phyloP scores from a whole-genome alignment of 2,113 vertebrate genomes.

The Corythornis madagascariensis region DNA sequence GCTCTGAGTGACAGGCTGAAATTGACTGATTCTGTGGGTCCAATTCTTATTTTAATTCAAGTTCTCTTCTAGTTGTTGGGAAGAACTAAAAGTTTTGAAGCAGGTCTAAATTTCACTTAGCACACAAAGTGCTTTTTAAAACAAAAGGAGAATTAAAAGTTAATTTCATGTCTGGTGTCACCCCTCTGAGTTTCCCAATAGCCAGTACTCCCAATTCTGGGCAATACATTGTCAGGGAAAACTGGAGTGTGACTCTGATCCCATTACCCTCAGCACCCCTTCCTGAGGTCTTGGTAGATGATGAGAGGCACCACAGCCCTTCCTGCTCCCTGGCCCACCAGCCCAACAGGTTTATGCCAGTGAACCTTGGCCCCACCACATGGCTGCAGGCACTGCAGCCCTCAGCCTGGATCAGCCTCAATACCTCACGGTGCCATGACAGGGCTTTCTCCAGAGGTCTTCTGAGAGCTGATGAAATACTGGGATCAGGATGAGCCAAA shows the following conservation, averaged over 20 bases:
- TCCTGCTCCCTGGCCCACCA: background rate
- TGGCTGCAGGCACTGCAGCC: background rate
- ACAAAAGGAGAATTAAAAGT: background rate
- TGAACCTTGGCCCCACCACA: rapidly evolving
- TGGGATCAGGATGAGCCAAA: background rate
- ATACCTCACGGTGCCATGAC: background rate
- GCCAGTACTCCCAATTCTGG: rapidly evolving
- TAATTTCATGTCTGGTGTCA: rapidly evolving
- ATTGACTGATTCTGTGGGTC: background rate
- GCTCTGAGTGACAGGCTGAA: background rate
- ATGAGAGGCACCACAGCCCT: background rate
- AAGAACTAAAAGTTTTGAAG: background rate
- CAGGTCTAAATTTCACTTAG: background rate
- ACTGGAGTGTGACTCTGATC: background rate
- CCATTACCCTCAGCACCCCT: background rate
- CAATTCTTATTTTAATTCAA: background rate
- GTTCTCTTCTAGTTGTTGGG: background rate
- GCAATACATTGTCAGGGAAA: background rate
- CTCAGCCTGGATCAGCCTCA: background rate
- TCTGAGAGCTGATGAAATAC: constrained; percentile 9
- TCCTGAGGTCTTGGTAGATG: background rate
- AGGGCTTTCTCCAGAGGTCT: background rate
- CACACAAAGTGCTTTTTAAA: background rate
- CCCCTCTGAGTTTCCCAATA: background rate
- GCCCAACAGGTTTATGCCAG: background rate